phyloP scores from a whole-genome alignment of 2,113 vertebrate species.

The Emberiza fucata region DNA sequence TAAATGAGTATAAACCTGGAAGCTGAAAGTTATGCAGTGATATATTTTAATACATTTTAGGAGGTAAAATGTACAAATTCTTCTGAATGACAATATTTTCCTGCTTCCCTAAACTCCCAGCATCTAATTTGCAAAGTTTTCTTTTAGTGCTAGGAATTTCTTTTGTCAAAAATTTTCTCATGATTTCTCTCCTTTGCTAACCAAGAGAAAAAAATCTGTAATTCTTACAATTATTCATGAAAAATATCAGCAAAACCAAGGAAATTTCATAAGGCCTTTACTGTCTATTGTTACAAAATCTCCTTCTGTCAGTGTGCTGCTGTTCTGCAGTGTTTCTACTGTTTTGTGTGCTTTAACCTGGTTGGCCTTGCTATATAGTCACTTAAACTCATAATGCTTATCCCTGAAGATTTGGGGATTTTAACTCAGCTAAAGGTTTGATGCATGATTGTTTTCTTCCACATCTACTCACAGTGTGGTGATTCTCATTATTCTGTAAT shows the following conservation, averaged over 20 bases:
- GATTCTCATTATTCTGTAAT: neutral
- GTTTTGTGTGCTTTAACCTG: neutral
- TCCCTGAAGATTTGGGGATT: neutral
- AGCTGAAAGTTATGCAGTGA: accelerated
- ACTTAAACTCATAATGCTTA: neutral
- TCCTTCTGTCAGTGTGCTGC: neutral
- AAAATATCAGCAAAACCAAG: neutral
- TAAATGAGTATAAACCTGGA: neutral
- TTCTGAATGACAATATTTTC: neutral
- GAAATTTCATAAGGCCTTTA: neutral
- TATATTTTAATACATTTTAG: neutral
- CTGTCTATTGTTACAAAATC: neutral
- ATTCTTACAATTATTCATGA: neutral
- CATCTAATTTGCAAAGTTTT: neutral
- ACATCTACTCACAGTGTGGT: neutral
- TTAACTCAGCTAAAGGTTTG: neutral
- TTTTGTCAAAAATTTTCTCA: neutral
- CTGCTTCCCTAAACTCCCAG: neutral
- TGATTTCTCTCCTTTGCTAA: neutral
- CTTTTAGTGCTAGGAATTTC: neutral
- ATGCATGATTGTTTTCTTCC: neutral
- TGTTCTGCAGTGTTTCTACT: neutral
- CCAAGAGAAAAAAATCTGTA: neutral
- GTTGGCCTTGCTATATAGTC: neutral
- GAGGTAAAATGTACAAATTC: neutral